phyloP scores from a whole-genome alignment of 2,888 invertebrate genomes.

The Drosophila limbata region DNA sequence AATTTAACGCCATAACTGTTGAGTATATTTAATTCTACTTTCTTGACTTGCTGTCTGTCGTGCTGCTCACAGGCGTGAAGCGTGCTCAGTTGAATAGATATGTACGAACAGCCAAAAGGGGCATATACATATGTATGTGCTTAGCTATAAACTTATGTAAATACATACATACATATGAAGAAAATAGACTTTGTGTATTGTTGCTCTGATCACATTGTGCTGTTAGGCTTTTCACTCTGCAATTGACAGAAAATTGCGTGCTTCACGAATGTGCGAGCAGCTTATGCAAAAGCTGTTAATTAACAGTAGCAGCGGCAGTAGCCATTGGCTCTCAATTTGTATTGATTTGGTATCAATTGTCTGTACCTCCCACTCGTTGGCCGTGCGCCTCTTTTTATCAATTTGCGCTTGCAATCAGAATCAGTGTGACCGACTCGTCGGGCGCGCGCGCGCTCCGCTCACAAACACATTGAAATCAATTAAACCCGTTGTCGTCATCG shows the following conservation, averaged over 20 bases:
- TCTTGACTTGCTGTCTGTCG: constrained; percentile 13
- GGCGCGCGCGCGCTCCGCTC: constrained; percentile 45
- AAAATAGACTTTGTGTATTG: not conserved
- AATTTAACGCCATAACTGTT: constrained; percentile 60
- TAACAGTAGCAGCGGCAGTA: constrained; percentile 27
- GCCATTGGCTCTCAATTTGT: constrained; percentile 21
- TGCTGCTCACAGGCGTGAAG: constrained; percentile 38
- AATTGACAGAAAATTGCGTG: constrained; percentile 31
- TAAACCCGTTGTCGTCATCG: constrained; percentile 67
- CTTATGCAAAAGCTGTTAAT: constrained; percentile 35
- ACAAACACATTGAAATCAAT: constrained; percentile 68
- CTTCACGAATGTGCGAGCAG: constrained; percentile 8
- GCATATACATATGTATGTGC: not conserved
- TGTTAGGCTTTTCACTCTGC: constrained; percentile 22
- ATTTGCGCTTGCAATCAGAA: constrained; percentile 67
- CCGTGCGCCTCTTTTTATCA: constrained; percentile 48
- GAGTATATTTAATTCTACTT: constrained; percentile 27
- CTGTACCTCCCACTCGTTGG: constrained; percentile 18
- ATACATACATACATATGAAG: not conserved
- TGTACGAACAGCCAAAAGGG: not conserved
- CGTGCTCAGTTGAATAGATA: constrained; percentile 23
- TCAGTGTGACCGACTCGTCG: constrained; percentile 35
- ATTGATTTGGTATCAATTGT: constrained; percentile 48
- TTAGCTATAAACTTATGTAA: not conserved
- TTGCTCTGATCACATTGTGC: not conserved